These are phyloP conservation scores for Parnassius apollo DNA, from an alignment of 2,888 invertebrate species.

Conservation along the genomic window DNA sequence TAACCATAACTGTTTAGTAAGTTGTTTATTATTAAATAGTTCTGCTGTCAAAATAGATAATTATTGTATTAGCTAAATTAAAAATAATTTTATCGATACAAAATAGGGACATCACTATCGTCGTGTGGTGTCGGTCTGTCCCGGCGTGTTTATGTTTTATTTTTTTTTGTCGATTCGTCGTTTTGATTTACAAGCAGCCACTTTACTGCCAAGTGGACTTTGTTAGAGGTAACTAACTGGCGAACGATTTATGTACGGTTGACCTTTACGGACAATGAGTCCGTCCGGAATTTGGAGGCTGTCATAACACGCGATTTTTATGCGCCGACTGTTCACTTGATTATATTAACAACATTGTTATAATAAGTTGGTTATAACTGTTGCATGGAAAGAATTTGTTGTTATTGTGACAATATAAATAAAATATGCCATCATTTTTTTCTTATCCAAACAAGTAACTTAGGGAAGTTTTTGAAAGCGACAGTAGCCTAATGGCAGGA, in stretches of 20 bases:
- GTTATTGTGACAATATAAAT: no score
- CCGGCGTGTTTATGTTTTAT: constrained; percentile 62
- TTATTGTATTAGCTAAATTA: no score
- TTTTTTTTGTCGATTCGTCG: constrained; percentile 70
- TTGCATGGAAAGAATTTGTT: no score
- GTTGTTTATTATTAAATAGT: no score
- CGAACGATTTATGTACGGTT: constrained; percentile 68
- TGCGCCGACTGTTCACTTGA: constrained; percentile 32
- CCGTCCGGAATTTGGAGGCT: constrained; percentile 69
- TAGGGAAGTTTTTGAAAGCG: no score
- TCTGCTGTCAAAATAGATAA: no score
- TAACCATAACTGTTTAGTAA: no score
- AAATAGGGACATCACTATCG: constrained; percentile 46
- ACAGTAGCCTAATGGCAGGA: no score
- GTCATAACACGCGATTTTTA: constrained; percentile 60
- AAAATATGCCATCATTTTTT: no score
- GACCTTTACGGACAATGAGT: constrained; percentile 60
- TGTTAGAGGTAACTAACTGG: constrained; percentile 73
- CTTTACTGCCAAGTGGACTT: constrained; percentile 75
- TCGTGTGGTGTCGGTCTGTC: constrained; percentile 52
- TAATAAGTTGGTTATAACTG: constrained; percentile 34
- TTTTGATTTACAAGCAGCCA: constrained; percentile 77
- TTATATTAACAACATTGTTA: constrained; percentile 51
- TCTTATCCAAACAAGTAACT: no score
- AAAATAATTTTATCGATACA: constrained; percentile 39